These are phyloP conservation scores for Sceloporus undulatus DNA, from an alignment of 2,113 vertebrate species.

Conservation along the genomic window DNA sequence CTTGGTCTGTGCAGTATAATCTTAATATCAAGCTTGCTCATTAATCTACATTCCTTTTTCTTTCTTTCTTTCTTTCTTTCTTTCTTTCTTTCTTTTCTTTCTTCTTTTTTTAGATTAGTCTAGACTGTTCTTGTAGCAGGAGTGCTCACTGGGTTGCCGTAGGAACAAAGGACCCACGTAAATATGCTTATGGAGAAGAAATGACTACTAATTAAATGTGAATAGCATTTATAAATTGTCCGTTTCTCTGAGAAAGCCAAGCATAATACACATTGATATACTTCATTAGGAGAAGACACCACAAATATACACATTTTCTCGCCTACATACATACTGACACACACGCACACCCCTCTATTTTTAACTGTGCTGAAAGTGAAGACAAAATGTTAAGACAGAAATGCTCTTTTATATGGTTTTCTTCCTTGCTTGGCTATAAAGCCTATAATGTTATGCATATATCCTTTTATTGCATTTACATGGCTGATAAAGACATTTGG, in stretches of 20 bases:
- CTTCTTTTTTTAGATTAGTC: constrained; percentile 59
- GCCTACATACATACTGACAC: fast-evolving
- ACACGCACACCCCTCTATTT: constrained; percentile 1
- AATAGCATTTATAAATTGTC: constrained; percentile 79
- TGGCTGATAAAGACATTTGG: constrained; percentile 59
- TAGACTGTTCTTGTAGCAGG: constrained; percentile 75
- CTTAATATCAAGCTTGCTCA: constrained; percentile 83
- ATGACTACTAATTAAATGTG: constrained; percentile 91
- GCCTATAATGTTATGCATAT: constrained; percentile 37
- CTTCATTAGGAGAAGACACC: constrained; percentile 57
- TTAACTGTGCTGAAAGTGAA: constrained; percentile 24
- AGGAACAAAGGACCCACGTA: constrained; percentile 88
- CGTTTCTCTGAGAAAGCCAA: constrained; percentile 66
- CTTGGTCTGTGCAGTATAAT: constrained; percentile 71
- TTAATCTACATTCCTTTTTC: constrained; percentile 85
- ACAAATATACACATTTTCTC: background rate
- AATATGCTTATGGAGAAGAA: constrained; percentile 89
- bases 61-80: background rate
- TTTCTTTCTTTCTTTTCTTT: constrained; percentile 53
- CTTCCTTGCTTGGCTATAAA: constrained; percentile 63
- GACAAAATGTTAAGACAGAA: constrained; percentile 64
- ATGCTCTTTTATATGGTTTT: constrained; percentile 47
- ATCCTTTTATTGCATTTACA: constrained; percentile 57
- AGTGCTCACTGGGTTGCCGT: constrained; percentile 89
- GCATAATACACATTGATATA: constrained; percentile 60